phyloP scores from a whole-genome alignment of 2,888 invertebrate genomes.

The Cremastinae sp. region DNA sequence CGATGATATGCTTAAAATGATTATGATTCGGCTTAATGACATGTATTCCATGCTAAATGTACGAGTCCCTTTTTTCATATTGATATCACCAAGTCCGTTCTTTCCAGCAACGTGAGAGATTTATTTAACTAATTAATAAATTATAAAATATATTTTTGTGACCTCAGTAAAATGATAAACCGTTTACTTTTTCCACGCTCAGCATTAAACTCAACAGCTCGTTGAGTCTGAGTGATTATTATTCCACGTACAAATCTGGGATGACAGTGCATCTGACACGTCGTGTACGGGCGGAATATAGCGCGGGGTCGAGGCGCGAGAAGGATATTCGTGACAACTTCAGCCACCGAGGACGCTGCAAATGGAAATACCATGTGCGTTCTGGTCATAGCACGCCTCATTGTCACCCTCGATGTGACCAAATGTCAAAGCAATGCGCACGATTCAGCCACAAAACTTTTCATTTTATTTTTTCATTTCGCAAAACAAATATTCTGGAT shows the following conservation, averaged over 20 bases:
- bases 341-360: conserved; percentile 22
- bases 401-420: neutral
- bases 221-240: conserved; percentile 42
- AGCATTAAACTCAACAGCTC: neutral
- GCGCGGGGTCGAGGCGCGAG: conserved; percentile 13
- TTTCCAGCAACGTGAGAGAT: too few relatives aligned
- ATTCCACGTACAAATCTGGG: conserved; percentile 47
- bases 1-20: too few relatives aligned
- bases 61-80: too few relatives aligned
- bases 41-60: too few relatives aligned
- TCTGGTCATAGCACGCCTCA: too few relatives aligned
- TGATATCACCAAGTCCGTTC: too few relatives aligned
- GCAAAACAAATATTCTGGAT: too few relatives aligned
- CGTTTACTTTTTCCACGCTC: neutral
- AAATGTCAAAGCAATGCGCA: conserved; percentile 14
- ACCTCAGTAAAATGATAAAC: neutral
- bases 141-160: neutral
- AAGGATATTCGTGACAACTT: conserved; percentile 30
- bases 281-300: conserved; percentile 27
- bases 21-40: too few relatives aligned
- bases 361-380: neutral
- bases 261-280: conserved; percentile 48
- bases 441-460: conserved; percentile 3
- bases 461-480: conserved; percentile 18
- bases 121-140: too few relatives aligned